Conservation (phyloP, 2,888 invertebrate species). For the Stenurella melanura region DNA sequence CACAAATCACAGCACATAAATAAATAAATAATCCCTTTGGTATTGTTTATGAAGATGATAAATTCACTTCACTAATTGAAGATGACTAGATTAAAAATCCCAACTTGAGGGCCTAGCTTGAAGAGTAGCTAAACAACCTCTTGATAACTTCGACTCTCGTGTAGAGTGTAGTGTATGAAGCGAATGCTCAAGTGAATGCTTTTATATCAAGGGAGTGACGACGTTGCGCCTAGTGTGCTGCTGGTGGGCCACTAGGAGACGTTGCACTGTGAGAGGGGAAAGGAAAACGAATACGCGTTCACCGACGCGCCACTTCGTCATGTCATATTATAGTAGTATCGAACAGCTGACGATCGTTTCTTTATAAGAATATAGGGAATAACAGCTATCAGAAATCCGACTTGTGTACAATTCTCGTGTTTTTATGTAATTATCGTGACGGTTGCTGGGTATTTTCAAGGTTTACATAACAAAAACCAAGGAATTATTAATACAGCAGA, state of each 20-base stretch:
- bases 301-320: conserved; percentile 33
- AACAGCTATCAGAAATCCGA: conserved; percentile 27
- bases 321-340: conserved; percentile 9
- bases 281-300: conserved; percentile 12
- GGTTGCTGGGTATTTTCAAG: conserved; percentile 11
- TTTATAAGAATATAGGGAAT: conserved; percentile 20
- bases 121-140: conserved; percentile 64
- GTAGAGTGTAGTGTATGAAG: conserved; percentile 4
- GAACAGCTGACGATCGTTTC: conserved; percentile 40
- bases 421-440: neutral
- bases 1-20: conserved; percentile 50
- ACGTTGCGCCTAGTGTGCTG: conserved; percentile 51
- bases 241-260: conserved; percentile 23
- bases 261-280: conserved; percentile 17
- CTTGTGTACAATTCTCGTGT: neutral
- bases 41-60: conserved; percentile 41
- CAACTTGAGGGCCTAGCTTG: conserved; percentile 63
- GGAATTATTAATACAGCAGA: neutral
- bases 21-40: conserved; percentile 53
- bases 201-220: conserved; percentile 58
- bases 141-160: conserved; percentile 26
- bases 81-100: conserved; percentile 59
- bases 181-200: conserved; percentile 29
- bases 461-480: neutral
- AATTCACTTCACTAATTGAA: conserved; percentile 36